phyloP scores from a whole-genome alignment of 2,888 invertebrate genomes.

The Rhogogaster chlorosoma region DNA sequence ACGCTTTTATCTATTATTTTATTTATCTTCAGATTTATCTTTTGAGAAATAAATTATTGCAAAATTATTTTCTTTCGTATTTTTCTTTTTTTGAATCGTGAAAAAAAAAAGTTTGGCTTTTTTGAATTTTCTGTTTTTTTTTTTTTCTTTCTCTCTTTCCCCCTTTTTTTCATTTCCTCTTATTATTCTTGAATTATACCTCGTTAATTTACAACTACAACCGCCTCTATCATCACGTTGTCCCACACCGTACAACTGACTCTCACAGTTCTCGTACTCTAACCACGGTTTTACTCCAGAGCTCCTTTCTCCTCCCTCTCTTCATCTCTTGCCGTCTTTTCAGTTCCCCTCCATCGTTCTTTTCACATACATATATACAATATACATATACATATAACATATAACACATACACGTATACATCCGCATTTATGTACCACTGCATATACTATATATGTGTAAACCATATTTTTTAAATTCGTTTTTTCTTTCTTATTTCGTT shows the following conservation, averaged over 20 bases:
- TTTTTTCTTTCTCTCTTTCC: not conserved
- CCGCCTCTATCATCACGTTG: constrained; percentile 18
- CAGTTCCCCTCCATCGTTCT: not conserved
- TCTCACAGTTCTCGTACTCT: constrained; percentile 16
- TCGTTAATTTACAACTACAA: not conserved
- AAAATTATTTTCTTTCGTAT: not conserved
- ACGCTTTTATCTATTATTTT: constrained; percentile 22
- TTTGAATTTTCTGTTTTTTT: not conserved
- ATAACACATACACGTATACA: not conserved
- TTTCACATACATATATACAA: not conserved
- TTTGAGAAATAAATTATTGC: no score
- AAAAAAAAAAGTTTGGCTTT: not conserved
- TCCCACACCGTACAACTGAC: constrained; percentile 30
- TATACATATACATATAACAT: no score
- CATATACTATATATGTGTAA: no score
- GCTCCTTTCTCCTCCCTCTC: constrained; percentile 27
- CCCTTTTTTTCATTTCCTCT: not conserved
- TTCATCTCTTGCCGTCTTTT: constrained; percentile 8
- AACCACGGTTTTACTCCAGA: constrained; percentile 36
- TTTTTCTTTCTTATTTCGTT: not conserved
- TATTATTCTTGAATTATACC: not conserved
- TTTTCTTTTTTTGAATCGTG: not conserved
- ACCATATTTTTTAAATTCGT: not conserved
- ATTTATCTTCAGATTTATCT: not conserved
- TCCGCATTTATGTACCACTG: no score